Base-by-base conservation (phyloP, 2,888 invertebrate genomes). In the Coenonympha arcania region DNA sequence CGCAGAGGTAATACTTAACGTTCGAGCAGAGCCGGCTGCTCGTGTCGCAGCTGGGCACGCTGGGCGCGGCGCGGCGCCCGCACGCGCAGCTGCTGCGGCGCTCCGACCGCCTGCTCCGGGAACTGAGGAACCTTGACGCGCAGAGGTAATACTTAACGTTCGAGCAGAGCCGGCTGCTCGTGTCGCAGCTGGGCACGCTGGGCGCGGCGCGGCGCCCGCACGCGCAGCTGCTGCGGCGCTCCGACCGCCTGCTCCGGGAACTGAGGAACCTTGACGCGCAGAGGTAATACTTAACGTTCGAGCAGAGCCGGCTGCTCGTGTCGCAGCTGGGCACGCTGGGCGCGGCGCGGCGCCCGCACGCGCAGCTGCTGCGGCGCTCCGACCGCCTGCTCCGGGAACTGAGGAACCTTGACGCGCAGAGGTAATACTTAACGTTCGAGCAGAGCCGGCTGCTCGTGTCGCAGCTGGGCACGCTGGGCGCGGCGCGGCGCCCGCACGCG, bases 251-350 rank as follows among this genome's bases (percentile, higher is more conserved):
- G 57, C 79, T 98, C 52, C 87, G 98, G 9, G 98, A 98, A 73
- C 77, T 99, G 51, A 90, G 96, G 54, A 97, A 99, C 79, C 88
- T 99, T 34, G 99, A 99, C 73, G 90, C 92, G 50, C n/a, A n/a
- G n/a, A n/a, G n/a, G n/a, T n/a, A n/a, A n/a, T n/a, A n/a, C n/a
- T n/a, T n/a, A n/a, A n/a, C 92, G 45, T 96, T 96, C 79, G 93
- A 94, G 71, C 93, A 91, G 76, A 95, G 96, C 71, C 91, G 97
- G 0, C 87, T 95, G 62, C 80, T 98, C n/a, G 92, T 97, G 65
- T 94, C 96, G 51, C 98, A 98, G 72, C 84, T 98, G 56, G 98
- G 98, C 16, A 88, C 95, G 47, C 90, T 95, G 19, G 94, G 95
- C 9, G 97, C 97, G 91, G 95, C 97, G 66, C 91, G 95, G 13